These are phyloP conservation scores for Palythoa heliodiscus DNA, from an alignment of 92 coral and sea anemone genomes.

Conservation along the genomic window DNA sequence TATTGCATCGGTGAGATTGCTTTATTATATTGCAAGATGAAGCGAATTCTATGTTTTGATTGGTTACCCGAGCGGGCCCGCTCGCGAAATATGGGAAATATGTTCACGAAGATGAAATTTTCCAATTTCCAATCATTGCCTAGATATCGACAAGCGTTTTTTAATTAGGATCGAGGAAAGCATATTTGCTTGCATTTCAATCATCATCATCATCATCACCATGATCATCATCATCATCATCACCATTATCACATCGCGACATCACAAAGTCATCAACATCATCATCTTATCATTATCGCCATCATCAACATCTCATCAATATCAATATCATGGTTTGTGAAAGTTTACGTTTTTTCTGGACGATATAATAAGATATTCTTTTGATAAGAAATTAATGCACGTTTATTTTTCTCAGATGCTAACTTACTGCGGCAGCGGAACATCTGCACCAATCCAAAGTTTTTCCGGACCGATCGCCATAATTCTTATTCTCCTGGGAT, in stretches of 20 bases:
- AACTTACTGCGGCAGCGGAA: slow-evolving; percentile 61
- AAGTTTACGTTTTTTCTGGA: too few species aligned
- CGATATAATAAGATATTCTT: neutral
- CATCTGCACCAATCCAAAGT: slow-evolving; percentile 67
- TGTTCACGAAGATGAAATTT: too few species aligned
- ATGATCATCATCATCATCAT: neutral
- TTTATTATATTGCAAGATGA: too few species aligned
- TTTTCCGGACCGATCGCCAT: slow-evolving; percentile 61
- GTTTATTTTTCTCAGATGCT: slow-evolving; percentile 49
- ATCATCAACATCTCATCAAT: neutral
- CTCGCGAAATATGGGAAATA: too few species aligned
- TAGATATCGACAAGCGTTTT: too few species aligned
- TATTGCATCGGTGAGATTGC: too few species aligned
- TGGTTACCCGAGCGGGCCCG: too few species aligned
- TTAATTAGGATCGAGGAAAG: too few species aligned
- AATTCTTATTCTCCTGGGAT: slow-evolving; percentile 49
- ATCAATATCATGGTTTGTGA: neutral
- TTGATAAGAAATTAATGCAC: neutral
- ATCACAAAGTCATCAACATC: neutral
- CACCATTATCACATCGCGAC: neutral
- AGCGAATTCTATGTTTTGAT: too few species aligned
- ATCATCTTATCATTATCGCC: neutral
- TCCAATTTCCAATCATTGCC: too few species aligned
- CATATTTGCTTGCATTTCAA: too few species aligned
- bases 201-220: too few species aligned